Percentiles rank a stretch among this genome's conserved stretches.
phyloP scores from a whole-genome alignment of 2,888 invertebrate species.

The Pilophorus perplexus region DNA sequence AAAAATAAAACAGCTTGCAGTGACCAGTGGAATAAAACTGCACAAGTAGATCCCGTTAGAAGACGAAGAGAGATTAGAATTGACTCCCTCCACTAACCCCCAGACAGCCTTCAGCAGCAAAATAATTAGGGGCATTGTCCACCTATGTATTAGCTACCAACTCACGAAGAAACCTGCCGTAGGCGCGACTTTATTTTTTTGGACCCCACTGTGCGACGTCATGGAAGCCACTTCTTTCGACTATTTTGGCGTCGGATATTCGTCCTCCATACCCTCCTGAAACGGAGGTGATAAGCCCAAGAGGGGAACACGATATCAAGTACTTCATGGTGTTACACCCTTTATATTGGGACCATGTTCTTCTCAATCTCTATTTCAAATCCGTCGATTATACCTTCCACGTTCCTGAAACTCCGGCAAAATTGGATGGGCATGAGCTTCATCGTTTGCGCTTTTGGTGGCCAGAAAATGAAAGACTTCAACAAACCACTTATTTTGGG shows the following conservation, averaged over 20 bases:
- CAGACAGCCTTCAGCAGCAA: no score
- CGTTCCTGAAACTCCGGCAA: conserved; percentile 36
- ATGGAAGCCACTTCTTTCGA: conserved; percentile 47
- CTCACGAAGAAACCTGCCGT: no score
- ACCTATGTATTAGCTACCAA: no score
- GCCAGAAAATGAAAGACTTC: conserved; percentile 38
- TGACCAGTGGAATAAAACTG: no score
- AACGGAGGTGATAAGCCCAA: conserved; percentile 51
- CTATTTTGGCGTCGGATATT: conserved; percentile 47
- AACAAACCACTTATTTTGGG: conserved; percentile 17
- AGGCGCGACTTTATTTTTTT: no score
- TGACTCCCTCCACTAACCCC: no score
- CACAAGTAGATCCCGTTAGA: no score
- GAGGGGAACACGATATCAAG: conserved; percentile 49
- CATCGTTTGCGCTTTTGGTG: neutral
- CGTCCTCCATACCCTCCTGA: conserved; percentile 51
- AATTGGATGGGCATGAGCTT: conserved; percentile 36
- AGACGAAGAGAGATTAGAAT: no score
- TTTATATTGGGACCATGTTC: conserved; percentile 51
- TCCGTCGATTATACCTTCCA: conserved; percentile 49
- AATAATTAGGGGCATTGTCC: no score
- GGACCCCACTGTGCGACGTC: no score
- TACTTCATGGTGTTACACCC: conserved; percentile 51
- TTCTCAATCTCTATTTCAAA: conserved; percentile 50
- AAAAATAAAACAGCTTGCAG: no score